These are phyloP conservation scores for Carassius auratus DNA, from an alignment of 2,113 vertebrate species.

Conservation along the genomic window DNA sequence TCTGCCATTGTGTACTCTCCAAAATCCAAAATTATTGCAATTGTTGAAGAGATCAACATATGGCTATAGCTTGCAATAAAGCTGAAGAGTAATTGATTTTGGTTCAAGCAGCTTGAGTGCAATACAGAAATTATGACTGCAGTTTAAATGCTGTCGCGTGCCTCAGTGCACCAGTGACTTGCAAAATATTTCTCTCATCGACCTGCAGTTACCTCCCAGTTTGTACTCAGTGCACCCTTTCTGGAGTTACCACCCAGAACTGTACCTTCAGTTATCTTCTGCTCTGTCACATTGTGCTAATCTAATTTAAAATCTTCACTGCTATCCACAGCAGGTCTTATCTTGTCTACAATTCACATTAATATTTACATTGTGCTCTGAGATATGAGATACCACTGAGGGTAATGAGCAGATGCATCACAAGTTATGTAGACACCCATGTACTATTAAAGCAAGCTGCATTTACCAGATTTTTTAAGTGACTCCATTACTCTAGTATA, in stretches of 20 bases:
- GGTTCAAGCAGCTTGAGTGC: not conserved
- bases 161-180: constrained; percentile 60
- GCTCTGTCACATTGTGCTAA: constrained; percentile 43
- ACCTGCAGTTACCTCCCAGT: constrained; percentile 51
- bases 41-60: constrained; percentile 59
- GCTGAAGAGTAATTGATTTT: constrained; percentile 62
- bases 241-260: not conserved
- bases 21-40: constrained; percentile 52
- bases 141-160: constrained; percentile 65
- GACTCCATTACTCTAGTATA: constrained; percentile 35
- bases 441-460: constrained; percentile 10
- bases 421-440: not conserved
- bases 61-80: constrained; percentile 50
- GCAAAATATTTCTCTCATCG: constrained; percentile 42
- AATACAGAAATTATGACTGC: constrained; percentile 63
- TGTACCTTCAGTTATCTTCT: constrained; percentile 45
- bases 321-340: constrained; percentile 48
- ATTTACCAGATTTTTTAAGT: constrained; percentile 23
- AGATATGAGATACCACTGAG: constrained; percentile 37
- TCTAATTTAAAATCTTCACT: constrained; percentile 43
- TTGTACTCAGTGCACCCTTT: constrained; percentile 34
- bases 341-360: constrained; percentile 61
- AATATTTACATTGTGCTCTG: constrained; percentile 50
- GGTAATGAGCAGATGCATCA: not conserved
- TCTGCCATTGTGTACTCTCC: constrained; percentile 27